Base-by-base conservation (phyloP, 2,888 invertebrate species). In the Cheilosia scutellata region DNA sequence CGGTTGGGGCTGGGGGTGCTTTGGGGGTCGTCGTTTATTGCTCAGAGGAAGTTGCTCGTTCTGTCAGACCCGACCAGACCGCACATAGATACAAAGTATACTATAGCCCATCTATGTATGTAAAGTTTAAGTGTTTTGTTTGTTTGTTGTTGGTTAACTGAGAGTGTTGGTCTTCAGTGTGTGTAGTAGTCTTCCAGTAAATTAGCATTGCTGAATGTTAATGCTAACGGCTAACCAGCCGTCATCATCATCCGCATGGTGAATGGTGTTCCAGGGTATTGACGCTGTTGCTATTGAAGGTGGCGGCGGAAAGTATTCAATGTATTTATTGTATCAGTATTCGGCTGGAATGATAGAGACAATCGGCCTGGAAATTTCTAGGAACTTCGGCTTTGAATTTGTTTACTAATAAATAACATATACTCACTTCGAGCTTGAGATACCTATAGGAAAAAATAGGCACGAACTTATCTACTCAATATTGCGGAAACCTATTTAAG, bases 21-120 rank as follows among this genome's bases (percentile, higher is more conserved):
- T 37, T 4, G 37, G 37, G 37, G 37, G 37, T 11, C 37, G 25
- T 16, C 27, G 16, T 74, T 63, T 55, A 74, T 75, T 57, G 58
- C 49, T 68, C 51, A 66, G 58, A 66, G 57, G 66, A 76, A 76
- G 55, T 49, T 20, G 11, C 51, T 31, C 42, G 40, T 49, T 27
- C 58, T 49, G 47, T 5, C 66, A 49, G 40, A 31, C 27, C 11
- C 5, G 31, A n/a, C 29, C 57, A 51, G 11, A 49, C 47, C 20
- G 20, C 25, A 60, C 76, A 66, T 13, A 42, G 44, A 44, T 55
- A 47, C 58, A 70, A 11, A 44, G 37, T 51, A 31, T 31, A 37
- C 65, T 16, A n/a, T n/a, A 25, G 29, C 11, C 33, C 33, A 37
- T 37, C 9, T 37, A 37, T 11, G 37, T 31, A 42, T 53, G n/a